These are phyloP conservation scores for Trinectes maculatus DNA, from an alignment of 2,113 vertebrate genomes.

Conservation along the genomic window DNA sequence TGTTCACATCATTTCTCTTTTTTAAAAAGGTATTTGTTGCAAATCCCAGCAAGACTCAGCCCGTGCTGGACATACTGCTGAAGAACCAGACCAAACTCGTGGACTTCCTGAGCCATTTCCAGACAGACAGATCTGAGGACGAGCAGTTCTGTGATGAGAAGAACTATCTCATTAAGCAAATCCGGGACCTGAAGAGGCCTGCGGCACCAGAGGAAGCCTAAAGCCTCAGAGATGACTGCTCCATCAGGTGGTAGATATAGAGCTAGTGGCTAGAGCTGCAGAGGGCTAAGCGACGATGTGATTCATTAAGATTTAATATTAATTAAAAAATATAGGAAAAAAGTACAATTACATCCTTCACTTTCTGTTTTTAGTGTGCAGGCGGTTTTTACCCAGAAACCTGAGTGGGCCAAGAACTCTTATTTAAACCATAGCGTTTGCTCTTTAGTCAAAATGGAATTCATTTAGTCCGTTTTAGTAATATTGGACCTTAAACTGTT, in stretches of 20 bases:
- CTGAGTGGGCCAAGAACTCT: conserved; percentile 71
- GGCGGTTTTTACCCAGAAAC: conserved; percentile 59
- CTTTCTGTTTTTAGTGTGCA: conserved; percentile 52
- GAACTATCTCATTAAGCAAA: conserved; percentile 98
- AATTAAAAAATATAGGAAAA: conserved; percentile 66
- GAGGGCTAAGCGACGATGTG: conserved; percentile 37
- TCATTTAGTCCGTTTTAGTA: conserved; percentile 47
- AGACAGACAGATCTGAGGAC: conserved; percentile 93
- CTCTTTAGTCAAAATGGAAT: conserved; percentile 53
- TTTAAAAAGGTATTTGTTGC: conserved; percentile 93
- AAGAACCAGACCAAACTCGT: conserved; percentile 98
- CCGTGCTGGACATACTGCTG: conserved; percentile 95
- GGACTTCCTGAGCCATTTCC: conserved; percentile 96
- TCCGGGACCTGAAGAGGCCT: conserved; percentile 93
- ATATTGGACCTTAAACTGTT: conserved; percentile 69
- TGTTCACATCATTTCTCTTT: background rate
- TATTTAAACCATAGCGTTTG: conserved; percentile 70
- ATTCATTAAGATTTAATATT: conserved; percentile 59
- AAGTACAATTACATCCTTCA: conserved; percentile 51
- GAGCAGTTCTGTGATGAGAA: conserved; percentile 98
- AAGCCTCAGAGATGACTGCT: background rate
- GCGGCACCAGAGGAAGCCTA: conserved; percentile 75
- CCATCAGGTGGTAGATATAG: conserved; percentile 40
- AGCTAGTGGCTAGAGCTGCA: conserved; percentile 51
- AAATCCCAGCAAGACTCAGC: conserved; percentile 97